Evolutionary conservation across 2,797 vertebrate genomes (phyloP), one percentile per base, ranked within the genome.

Genomic region (Bufotes viridis): DNA sequence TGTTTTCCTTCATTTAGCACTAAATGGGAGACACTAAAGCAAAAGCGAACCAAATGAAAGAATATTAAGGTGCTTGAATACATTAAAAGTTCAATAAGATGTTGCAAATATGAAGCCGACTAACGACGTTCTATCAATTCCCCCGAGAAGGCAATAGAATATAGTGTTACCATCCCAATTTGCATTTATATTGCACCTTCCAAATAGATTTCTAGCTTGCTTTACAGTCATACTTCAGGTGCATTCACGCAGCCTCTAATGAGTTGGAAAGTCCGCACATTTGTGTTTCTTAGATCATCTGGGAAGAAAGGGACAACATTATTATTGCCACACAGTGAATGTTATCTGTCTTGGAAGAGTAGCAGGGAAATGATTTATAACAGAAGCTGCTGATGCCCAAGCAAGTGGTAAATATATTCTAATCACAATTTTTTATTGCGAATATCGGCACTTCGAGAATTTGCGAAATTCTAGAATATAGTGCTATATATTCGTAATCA

Each of bases 181-280:
- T 89, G 81, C 88, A 89, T 89, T 89, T 89, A 89, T 89, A 89
- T 89, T 89, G 88, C 85, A 83, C 88, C 84, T 84, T 87, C 81
- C 61, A 89, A 89, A 89, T 84, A 86, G 85, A 87, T 89, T 87
- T 87, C 72, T 58, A 70, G 84, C 85, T 82, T 87, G 85, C 63
- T 80, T 89, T 89, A 89, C 88, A 84, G 85, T 84, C 82, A 79
- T 87, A 84, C 85, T 80, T 87, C 85, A 84, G 85, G 63, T 84
- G 85, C 85, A 86, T 86, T 61, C 75, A 74, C 65, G 57, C 75
- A 20, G 75, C 70, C 29, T 80, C 75, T 89, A 89, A 89, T 89
- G 85, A 87, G 80, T 18, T 79, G 88, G 85, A 89, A 89, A 89
- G 85, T 79, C 75, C 79, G 81, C 85, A 87, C 75, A 84, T 87